Evolutionary conservation across 92 coral and sea anemone species (phyloP).

Genomic region (Muricea muricata): DNA sequence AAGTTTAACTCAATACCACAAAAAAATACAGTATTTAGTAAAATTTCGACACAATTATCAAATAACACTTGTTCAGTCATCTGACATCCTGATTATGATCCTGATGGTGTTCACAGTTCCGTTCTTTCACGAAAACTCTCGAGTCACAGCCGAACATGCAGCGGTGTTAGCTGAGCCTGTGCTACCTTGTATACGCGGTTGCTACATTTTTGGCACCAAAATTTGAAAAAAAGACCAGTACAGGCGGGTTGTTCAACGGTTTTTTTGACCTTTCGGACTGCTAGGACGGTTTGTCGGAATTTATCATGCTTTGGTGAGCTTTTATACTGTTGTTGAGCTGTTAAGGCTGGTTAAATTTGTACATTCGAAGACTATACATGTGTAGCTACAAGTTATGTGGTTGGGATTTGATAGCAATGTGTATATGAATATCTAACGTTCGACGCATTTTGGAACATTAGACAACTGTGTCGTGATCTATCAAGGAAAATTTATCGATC

Average conservation of each 20-base stretch:
- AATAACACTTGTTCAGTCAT: background rate
- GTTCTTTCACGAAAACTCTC: no score
- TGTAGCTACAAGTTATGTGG: no score
- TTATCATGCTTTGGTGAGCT: conserved; percentile 11
- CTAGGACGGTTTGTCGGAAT: background rate
- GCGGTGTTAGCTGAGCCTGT: background rate
- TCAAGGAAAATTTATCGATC: conserved; percentile 2
- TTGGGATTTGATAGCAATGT: no score
- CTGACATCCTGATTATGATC: background rate
- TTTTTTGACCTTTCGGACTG: background rate
- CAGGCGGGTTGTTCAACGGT: no score
- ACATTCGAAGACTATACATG: no score
- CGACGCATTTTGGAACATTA: background rate
- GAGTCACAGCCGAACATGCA: background rate
- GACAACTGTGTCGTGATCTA: background rate
- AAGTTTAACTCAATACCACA: background rate
- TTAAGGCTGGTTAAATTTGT: no score
- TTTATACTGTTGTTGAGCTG: background rate
- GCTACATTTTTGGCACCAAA: background rate
- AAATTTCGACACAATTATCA: background rate
- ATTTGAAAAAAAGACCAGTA: conserved; percentile 9
- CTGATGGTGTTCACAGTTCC: background rate
- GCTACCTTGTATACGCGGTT: background rate
- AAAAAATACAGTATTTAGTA: background rate
- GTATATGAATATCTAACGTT: background rate